phyloP scores from a whole-genome alignment of 1,140 invertebrate species.

The Teleopsis dalmanni region DNA sequence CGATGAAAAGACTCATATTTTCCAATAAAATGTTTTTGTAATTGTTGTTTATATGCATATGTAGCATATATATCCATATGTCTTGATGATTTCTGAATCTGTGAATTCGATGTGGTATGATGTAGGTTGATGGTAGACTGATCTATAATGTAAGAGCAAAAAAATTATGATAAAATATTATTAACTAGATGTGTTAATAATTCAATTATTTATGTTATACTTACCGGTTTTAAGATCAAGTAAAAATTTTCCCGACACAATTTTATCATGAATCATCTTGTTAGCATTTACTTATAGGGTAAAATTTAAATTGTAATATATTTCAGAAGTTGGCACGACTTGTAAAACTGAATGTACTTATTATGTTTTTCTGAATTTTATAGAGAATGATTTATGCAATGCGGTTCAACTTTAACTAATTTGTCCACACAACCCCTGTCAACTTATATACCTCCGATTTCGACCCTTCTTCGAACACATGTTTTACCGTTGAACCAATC shows the following conservation, averaged over 20 bases:
- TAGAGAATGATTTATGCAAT: not conserved
- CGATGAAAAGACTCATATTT: constrained; percentile 19
- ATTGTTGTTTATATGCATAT: constrained; percentile 40
- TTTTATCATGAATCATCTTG: constrained; percentile 41
- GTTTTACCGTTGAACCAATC: no score
- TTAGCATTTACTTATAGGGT: not conserved
- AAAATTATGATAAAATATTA: not conserved
- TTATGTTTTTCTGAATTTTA: not conserved
- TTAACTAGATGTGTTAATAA: not conserved
- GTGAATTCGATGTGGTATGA: constrained; percentile 7
- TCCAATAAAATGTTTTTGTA: constrained; percentile 21
- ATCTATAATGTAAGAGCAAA: not conserved
- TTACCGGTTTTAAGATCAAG: constrained; percentile 39
- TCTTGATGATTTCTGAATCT: constrained; percentile 11
- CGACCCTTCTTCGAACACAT: no score
- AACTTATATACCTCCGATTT: constrained; percentile 41
- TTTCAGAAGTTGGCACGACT: not conserved
- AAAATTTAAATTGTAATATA: not conserved
- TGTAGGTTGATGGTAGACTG: not conserved
- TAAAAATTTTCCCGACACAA: constrained; percentile 36
- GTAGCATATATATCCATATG: constrained; percentile 38
- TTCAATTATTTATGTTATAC: constrained; percentile 10
- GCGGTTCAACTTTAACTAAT: constrained; percentile 34
- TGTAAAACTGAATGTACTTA: not conserved
- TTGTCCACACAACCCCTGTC: constrained; percentile 14